Evolutionary conservation across 2,888 invertebrate genomes (phyloP).

Genomic region (Pinctada fucata): DNA sequence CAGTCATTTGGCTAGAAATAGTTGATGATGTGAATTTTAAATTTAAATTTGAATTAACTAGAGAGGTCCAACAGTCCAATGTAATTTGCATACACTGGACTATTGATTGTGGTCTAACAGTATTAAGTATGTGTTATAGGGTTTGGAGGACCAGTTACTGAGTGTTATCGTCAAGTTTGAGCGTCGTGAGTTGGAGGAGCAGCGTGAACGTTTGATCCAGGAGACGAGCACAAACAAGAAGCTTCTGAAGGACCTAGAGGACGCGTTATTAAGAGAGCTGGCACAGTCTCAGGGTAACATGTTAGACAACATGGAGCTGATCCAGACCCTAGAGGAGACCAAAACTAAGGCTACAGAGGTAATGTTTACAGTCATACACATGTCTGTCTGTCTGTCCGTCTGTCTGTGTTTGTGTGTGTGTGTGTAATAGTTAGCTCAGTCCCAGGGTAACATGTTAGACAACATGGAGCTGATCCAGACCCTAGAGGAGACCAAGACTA

Average conservation of each 20-base stretch:
- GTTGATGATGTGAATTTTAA: too few relatives aligned
- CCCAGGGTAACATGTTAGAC: slow-evolving; percentile 94
- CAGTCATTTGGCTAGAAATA: too few relatives aligned
- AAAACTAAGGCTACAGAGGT: slow-evolving; percentile 92
- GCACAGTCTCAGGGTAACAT: slow-evolving; percentile 93
- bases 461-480: slow-evolving; percentile 91
- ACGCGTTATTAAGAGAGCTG: slow-evolving; percentile 89
- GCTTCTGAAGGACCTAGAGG: slow-evolving; percentile 88
- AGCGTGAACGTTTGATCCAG: slow-evolving; percentile 87
- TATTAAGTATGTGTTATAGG: slow-evolving; percentile 77
- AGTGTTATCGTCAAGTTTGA: slow-evolving; percentile 93
- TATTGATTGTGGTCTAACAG: too few relatives aligned
- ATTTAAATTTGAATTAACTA: too few relatives aligned
- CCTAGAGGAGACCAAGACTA: slow-evolving; percentile 91
- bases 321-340: slow-evolving; percentile 91
- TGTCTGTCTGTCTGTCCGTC: too few relatives aligned
- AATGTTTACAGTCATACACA: not conserved
- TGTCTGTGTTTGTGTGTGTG: too few relatives aligned
- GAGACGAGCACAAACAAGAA: slow-evolving; percentile 92
- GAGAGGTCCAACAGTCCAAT: too few relatives aligned
- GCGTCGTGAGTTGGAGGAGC: slow-evolving; percentile 91
- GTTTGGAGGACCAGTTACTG: slow-evolving; percentile 92
- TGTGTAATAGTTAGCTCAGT: slow-evolving; percentile 88
- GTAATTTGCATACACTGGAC: too few relatives aligned
- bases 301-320: slow-evolving; percentile 92